Evolutionary conservation across 2,113 vertebrate species (phyloP).

Genomic region (Poeciliopsis retropinna): DNA sequence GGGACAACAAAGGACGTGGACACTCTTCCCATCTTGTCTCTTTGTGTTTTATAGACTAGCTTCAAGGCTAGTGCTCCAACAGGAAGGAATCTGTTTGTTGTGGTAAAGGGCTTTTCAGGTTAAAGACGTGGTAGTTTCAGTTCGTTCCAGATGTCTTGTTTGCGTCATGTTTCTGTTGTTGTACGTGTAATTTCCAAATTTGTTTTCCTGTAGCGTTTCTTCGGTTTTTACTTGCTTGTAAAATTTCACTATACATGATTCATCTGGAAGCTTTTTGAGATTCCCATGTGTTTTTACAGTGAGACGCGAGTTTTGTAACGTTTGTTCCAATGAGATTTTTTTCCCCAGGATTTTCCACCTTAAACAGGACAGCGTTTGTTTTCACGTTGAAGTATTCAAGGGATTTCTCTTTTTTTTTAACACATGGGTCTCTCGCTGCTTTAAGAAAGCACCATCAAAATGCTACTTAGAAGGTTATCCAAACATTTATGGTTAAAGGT

Average conservation of each 20-base stretch:
- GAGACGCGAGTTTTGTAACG: background rate
- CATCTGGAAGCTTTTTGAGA: background rate
- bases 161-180: conserved; percentile 11
- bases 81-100: conserved; percentile 72
- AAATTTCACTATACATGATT: background rate
- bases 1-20: conserved; percentile 55
- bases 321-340: background rate
- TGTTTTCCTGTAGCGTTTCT: background rate
- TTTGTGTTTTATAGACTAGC: conserved; percentile 68
- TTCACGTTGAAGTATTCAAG: conserved; percentile 7
- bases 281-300: background rate
- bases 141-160: conserved; percentile 30
- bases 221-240: background rate
- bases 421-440: conserved; percentile 8
- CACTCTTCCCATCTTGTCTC: conserved; percentile 50
- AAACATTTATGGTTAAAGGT: conserved; percentile 39
- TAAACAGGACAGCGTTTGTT: background rate
- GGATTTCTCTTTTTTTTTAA: background rate
- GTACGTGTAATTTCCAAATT: background rate
- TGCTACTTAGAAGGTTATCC: conserved; percentile 58
- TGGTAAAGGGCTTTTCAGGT: conserved; percentile 61
- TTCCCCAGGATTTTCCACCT: background rate
- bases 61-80: conserved; percentile 53
- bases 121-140: conserved; percentile 32
- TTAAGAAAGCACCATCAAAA: conserved; percentile 20